Conservation (phyloP, 1,140 invertebrate genomes). For the Zophobas atratus region DNA sequence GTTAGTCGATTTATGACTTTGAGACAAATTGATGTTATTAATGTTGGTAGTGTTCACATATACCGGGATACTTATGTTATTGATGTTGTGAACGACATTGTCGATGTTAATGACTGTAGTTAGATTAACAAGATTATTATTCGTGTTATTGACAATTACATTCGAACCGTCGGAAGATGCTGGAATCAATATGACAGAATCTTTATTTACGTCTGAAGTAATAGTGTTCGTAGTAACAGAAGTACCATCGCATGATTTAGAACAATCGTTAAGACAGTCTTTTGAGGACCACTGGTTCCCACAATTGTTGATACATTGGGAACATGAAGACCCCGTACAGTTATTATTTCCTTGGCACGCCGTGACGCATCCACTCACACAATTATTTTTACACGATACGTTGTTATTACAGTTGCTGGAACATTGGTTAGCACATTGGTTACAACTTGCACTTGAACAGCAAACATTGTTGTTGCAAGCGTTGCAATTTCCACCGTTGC, state of each 20-base stretch:
- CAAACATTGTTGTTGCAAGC: slow-evolving; percentile 4
- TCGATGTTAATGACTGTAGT: slow-evolving; percentile 27
- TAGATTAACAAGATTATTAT: slow-evolving; percentile 32
- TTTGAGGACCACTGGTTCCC: background rate
- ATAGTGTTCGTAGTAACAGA: no score
- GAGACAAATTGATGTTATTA: slow-evolving; percentile 16
- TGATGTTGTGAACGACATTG: slow-evolving; percentile 40
- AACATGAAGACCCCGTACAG: background rate
- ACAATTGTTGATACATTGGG: slow-evolving; percentile 1
- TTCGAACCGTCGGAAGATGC: background rate
- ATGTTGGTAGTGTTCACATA: slow-evolving; percentile 40
- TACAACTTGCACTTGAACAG: slow-evolving; percentile 1
- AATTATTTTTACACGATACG: slow-evolving; percentile 9
- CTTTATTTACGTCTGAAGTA: background rate
- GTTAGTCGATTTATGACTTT: slow-evolving; percentile 2
- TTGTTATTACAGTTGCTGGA: slow-evolving; percentile 2
- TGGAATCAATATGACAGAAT: background rate
- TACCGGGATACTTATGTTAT: slow-evolving; percentile 32
- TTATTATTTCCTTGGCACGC: background rate
- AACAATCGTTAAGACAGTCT: background rate
- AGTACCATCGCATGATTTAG: background rate
- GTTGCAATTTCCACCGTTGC: slow-evolving; percentile 12
- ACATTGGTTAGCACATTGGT: slow-evolving; percentile 21
- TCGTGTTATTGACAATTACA: slow-evolving; percentile 26
- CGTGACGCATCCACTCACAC: background rate